A percentile compares a stretch with the other conserved stretches of the same genome.
Evolutionary conservation across 2,797 vertebrate genomes (phyloP).

Genomic region (Dryobates pubescens): DNA sequence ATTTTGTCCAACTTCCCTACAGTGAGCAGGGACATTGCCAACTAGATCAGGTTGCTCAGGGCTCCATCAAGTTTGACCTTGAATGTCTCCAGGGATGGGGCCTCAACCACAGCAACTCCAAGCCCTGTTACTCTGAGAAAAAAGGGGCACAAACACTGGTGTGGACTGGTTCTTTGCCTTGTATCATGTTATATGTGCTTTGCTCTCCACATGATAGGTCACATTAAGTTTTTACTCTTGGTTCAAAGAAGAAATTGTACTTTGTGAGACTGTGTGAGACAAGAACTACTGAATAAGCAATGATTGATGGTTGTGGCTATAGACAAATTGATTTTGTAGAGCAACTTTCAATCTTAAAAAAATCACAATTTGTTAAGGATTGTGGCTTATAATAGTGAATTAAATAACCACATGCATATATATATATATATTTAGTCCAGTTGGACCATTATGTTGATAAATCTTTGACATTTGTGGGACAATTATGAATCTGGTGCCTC

Average conservation of each 20-base stretch:
- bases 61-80: too few species aligned
- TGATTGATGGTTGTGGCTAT: neutral
- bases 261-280: accelerated
- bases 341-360: neutral
- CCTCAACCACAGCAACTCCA: too few species aligned
- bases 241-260: neutral
- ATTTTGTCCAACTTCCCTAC: too few species aligned
- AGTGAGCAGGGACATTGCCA: too few species aligned
- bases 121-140: neutral
- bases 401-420: neutral
- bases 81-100: too few species aligned
- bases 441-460: neutral
- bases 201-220: neutral
- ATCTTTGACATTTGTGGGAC: neutral
- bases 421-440: neutral
- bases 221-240: neutral
- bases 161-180: neutral
- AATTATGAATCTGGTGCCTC: neutral
- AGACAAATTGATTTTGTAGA: neutral
- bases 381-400: neutral
- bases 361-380: neutral
- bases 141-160: neutral
- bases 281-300: neutral
- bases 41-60: too few species aligned
- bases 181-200: neutral